These are phyloP conservation scores for Bovichtus variegatus DNA, from an alignment of 2,797 vertebrate species.

Conservation along the genomic window DNA sequence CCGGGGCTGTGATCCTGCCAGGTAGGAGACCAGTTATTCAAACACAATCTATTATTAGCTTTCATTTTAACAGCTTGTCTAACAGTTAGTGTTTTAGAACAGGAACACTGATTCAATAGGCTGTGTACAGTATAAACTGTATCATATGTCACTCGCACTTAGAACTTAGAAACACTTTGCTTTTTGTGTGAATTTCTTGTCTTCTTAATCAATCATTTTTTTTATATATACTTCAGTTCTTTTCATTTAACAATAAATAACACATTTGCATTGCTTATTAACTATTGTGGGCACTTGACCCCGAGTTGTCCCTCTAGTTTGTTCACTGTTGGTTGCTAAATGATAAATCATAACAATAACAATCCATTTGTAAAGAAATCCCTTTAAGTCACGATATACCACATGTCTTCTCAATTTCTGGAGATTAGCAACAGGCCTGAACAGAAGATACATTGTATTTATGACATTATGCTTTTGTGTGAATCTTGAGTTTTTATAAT, in stretches of 20 bases:
- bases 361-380: no score
- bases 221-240: neutral
- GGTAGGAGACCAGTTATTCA: conserved; percentile 72
- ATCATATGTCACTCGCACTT: no score
- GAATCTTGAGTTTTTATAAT: neutral
- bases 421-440: neutral
- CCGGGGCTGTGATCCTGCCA: conserved; percentile 84
- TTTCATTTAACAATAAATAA: neutral
- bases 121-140: no score
- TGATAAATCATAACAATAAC: no score
- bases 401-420: neutral
- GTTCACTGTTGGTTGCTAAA: no score
- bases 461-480: no score
- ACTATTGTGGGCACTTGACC: no score
- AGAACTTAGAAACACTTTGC: no score
- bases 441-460: neutral
- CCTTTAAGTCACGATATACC: neutral
- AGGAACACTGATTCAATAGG: no score
- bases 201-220: neutral
- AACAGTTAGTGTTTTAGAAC: no score
- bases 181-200: no score
- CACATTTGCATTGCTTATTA: neutral
- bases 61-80: neutral
- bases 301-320: no score
- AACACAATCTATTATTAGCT: neutral